These are phyloP conservation scores for Struthio camelus DNA, from an alignment of 2,113 vertebrate species.

Conservation along the genomic window DNA sequence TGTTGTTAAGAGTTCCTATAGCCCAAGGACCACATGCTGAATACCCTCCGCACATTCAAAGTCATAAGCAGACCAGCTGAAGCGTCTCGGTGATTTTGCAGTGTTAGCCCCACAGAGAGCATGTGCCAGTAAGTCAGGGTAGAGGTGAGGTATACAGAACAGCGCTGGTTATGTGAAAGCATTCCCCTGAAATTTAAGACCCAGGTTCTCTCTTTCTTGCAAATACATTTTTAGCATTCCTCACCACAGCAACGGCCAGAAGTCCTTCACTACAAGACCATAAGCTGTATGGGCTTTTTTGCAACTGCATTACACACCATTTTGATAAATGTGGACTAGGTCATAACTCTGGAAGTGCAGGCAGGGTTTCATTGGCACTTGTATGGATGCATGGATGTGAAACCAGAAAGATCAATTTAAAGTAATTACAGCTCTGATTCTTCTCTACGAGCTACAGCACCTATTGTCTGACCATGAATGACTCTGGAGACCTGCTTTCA, in stretches of 20 bases:
- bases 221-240: not conserved
- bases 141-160: not conserved
- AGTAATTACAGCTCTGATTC: not conserved
- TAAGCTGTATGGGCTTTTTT: accelerated
- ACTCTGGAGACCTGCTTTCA: not conserved
- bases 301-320: accelerated
- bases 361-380: not conserved
- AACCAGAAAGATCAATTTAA: not conserved
- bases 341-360: accelerated
- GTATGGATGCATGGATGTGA: not conserved
- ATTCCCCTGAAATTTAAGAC: not conserved
- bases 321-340: not conserved
- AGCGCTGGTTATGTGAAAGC: not conserved
- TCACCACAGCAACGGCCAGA: not conserved
- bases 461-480: not conserved
- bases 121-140: accelerated
- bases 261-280: not conserved
- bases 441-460: not conserved
- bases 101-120: not conserved
- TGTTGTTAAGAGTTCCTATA: not conserved
- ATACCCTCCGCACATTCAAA: accelerated
- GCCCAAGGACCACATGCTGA: accelerated
- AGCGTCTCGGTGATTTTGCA: accelerated
- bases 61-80: accelerated
- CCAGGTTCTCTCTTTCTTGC: not conserved